Evolutionary conservation across 2,888 invertebrate species (phyloP).

Genomic region (Metellina segmentata): DNA sequence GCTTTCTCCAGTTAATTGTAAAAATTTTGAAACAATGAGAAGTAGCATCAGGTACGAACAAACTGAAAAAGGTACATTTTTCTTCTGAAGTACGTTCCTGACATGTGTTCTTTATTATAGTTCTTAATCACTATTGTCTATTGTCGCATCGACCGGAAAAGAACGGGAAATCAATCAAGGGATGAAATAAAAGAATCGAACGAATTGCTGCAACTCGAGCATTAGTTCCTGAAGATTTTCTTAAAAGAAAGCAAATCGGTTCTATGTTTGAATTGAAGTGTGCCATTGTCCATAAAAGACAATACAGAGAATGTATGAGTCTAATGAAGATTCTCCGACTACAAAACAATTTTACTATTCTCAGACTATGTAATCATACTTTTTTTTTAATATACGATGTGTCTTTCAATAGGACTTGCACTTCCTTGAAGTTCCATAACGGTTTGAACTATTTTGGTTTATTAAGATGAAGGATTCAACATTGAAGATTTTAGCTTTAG

Average conservation of each 20-base stretch:
- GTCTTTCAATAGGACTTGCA: no score
- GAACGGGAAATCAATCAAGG: neutral
- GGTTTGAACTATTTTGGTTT: no score
- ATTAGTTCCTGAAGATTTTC: slow-evolving; percentile 7
- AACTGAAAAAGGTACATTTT: neutral
- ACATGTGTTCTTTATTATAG: neutral
- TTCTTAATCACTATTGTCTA: neutral
- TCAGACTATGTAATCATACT: no score
- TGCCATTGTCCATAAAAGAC: slow-evolving; percentile 6
- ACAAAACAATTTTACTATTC: neutral
- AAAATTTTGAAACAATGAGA: neutral
- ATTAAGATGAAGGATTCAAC: no score
- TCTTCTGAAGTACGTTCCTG: neutral
- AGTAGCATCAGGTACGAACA: neutral
- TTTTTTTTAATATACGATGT: no score
- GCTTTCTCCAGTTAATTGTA: neutral
- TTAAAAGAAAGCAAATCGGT: slow-evolving; percentile 20
- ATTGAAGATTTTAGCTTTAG: no score
- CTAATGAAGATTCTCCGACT: neutral
- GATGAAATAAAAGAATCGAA: neutral
- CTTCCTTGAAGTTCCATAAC: no score
- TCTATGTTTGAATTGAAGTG: neutral
- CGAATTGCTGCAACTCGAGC: neutral
- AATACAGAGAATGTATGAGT: neutral
- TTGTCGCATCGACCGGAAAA: neutral